Evolutionary conservation across 1,140 invertebrate genomes (phyloP).

Genomic region (Chlorops oryzae): DNA sequence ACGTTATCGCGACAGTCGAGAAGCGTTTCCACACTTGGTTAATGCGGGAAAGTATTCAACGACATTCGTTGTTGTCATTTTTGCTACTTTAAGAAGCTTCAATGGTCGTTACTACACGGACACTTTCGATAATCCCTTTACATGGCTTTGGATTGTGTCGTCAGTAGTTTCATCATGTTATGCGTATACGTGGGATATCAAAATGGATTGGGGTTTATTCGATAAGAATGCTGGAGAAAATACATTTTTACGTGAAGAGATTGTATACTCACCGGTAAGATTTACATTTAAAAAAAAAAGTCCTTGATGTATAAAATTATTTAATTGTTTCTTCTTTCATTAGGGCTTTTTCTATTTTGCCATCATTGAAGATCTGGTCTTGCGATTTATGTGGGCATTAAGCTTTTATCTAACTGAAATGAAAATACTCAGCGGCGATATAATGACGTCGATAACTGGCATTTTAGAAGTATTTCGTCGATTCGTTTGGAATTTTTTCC

Average conservation of each 20-base stretch:
- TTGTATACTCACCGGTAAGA: constrained; percentile 67
- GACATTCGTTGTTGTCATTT: constrained; percentile 90
- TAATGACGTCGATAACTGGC: constrained; percentile 83
- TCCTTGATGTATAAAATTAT: no score
- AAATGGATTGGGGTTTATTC: constrained; percentile 98
- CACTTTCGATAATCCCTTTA: constrained; percentile 67
- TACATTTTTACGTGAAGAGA: constrained; percentile 67
- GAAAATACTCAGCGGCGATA: constrained; percentile 69
- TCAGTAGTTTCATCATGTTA: constrained; percentile 75
- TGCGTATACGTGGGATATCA: constrained; percentile 91
- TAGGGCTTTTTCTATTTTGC: constrained; percentile 95
- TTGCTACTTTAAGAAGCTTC: constrained; percentile 67
- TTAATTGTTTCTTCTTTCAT: constrained; percentile 38
- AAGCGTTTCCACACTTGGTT: constrained; percentile 90
- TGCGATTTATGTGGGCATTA: constrained; percentile 88
- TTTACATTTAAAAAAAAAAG: constrained; percentile 9
- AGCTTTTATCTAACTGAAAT: constrained; percentile 84
- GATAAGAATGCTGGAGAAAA: constrained; percentile 82
- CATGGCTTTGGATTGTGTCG: constrained; percentile 73
- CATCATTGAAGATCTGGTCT: constrained; percentile 89
- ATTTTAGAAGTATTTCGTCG: constrained; percentile 92
- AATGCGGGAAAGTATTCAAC: constrained; percentile 99
- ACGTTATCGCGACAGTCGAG: constrained; percentile 81
- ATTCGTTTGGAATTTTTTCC: constrained; percentile 99
- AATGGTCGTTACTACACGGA: constrained; percentile 57